These are phyloP conservation scores for Drosophila nr. perissopoda DNA, from an alignment of 2,888 invertebrate species.

Conservation along the genomic window DNA sequence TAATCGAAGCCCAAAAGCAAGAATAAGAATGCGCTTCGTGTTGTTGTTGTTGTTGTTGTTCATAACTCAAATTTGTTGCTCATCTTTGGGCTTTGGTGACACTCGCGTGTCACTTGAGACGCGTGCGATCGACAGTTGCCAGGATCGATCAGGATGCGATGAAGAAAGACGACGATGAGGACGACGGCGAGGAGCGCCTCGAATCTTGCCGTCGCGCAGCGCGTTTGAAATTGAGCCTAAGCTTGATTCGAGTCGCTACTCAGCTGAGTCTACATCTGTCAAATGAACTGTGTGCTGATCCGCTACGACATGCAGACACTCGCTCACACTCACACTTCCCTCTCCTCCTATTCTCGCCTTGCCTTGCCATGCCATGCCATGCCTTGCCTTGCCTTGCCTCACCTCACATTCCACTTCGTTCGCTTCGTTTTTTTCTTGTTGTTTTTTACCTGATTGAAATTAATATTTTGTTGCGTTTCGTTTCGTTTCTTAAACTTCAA, in stretches of 20 bases:
- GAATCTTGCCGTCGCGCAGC: constrained; percentile 36
- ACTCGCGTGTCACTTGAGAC: constrained; percentile 84
- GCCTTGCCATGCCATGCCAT: neutral
- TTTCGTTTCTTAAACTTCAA: constrained; percentile 48
- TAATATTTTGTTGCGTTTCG: constrained; percentile 69
- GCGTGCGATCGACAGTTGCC: constrained; percentile 83
- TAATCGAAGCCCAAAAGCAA: constrained; percentile 46
- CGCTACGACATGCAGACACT: constrained; percentile 60
- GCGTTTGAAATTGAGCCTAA: constrained; percentile 75
- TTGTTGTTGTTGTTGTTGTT: constrained; percentile 19
- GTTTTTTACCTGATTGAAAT: constrained; percentile 65
- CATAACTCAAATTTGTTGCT: constrained; percentile 48
- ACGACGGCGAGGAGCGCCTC: constrained; percentile 21
- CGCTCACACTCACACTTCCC: constrained; percentile 61
- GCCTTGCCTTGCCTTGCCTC: neutral
- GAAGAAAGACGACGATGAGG: neutral
- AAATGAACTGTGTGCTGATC: constrained; percentile 74
- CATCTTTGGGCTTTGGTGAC: constrained; percentile 47
- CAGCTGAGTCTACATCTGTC: constrained; percentile 46
- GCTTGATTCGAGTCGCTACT: constrained; percentile 56
- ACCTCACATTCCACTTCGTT: constrained; percentile 2
- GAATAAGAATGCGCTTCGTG: constrained; percentile 37
- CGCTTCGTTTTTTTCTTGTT: constrained; percentile 1
- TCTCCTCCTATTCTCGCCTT: constrained; percentile 2
- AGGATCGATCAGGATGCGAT: constrained; percentile 27